phyloP scores from a whole-genome alignment of 2,888 invertebrate genomes.

The Synanthedon formicaeformis region DNA sequence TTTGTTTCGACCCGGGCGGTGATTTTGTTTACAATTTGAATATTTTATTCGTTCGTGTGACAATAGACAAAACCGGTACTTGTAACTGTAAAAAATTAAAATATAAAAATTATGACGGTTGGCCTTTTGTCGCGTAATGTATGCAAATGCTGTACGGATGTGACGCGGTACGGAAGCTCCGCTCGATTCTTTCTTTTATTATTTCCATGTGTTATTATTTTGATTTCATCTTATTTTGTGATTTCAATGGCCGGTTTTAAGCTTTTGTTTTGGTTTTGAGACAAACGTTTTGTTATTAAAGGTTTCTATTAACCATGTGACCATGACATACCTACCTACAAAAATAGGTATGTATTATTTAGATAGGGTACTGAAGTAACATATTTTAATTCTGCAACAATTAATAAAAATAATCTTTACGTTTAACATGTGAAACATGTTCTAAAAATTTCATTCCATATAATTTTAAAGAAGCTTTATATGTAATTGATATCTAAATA shows the following conservation, averaged over 20 bases:
- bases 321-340: too few relatives aligned
- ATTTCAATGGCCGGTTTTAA: not conserved
- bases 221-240: constrained; percentile 1
- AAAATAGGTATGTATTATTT: too few relatives aligned
- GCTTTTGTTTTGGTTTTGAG: not conserved
- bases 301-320: too few relatives aligned
- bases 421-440: too few relatives aligned
- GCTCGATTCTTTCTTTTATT: constrained; percentile 16
- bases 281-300: too few relatives aligned
- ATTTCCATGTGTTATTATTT: constrained; percentile 15
- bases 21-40: constrained; percentile 66
- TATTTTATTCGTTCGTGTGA: constrained; percentile 60
- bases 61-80: constrained; percentile 69
- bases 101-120: constrained; percentile 66
- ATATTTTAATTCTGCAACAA: too few relatives aligned
- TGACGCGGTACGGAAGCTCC: constrained; percentile 27
- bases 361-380: too few relatives aligned
- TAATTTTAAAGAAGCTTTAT: too few relatives aligned
- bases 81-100: constrained; percentile 66
- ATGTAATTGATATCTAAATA: too few relatives aligned
- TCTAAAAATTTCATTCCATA: too few relatives aligned
- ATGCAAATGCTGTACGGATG: constrained; percentile 57
- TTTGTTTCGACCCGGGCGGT: constrained; percentile 54
- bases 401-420: too few relatives aligned
- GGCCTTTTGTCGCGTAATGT: constrained; percentile 55